Evolutionary conservation across 2,113 vertebrate genomes (phyloP), one percentile per base, ranked within the genome.

Genomic region (Mesocricetus auratus): DNA sequence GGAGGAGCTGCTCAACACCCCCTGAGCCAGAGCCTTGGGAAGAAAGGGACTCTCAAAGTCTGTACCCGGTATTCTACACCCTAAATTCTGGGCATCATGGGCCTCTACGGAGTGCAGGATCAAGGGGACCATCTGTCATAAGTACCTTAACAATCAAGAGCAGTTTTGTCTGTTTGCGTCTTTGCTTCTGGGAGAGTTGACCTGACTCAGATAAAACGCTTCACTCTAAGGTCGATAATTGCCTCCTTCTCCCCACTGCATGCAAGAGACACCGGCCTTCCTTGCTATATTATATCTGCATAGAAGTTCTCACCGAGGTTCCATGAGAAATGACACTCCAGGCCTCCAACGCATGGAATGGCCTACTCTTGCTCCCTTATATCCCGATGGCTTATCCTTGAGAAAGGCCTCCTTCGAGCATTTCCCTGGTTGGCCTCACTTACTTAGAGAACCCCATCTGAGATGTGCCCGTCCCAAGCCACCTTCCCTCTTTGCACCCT

Each of bases 151-250:
- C 88, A 75, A 83, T 17, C 66, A 74, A 92, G 17, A 24, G 24
- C 15, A 0, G 19, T 73, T 53, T 36, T 36, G 19, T 39, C 81
- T 50, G 31, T 36, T 78, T 86, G 81, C 62, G 56, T 89, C 74
- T 86, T 91, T 96, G 82, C 89, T 78, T 66, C 24, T 31, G 86
- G 86, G 50, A 58, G 56, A n/a, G 64, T 24, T 68, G 85, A 62
- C 58, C 50, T 50, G 66, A 77, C 22, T 45, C 64, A 71, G 60
- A 64, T 39, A 45, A 75, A 75, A 93, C 74, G 42, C 16, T 11
- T 26, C 33, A 17, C 53, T 53, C 3, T 19, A 47, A 66, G 6
- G 45, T 42, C 75, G 7, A 0, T 1, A 22, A 26, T 0, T 60
- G 21, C 4, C 64, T n/a, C 39, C 68, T 42, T 36, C 33, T 22